These are phyloP conservation scores for Sebastes hopkinsi DNA, from an alignment of 2,797 vertebrate genomes.

Conservation along the genomic window DNA sequence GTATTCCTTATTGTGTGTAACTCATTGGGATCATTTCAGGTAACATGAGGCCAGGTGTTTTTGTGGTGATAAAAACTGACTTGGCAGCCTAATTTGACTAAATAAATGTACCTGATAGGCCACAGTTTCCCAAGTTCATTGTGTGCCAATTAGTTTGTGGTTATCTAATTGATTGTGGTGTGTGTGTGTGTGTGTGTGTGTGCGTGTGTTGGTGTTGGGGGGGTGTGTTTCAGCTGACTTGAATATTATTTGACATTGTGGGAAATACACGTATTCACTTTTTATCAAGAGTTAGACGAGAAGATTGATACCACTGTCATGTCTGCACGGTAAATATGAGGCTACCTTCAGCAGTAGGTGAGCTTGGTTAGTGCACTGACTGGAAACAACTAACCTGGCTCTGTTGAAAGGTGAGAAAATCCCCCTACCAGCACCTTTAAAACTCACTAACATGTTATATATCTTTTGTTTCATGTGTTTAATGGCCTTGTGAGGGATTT, in stretches of 20 bases:
- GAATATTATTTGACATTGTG: too few relatives aligned
- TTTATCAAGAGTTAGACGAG: too few relatives aligned
- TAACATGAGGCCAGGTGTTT: neutral
- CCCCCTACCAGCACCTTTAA: too few relatives aligned
- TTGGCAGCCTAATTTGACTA: neutral
- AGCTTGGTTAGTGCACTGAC: too few relatives aligned
- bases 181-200: neutral
- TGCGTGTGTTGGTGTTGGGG: too few relatives aligned
- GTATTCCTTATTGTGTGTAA: too few relatives aligned
- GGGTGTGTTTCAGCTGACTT: neutral
- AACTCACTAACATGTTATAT: neutral
- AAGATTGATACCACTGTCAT: neutral
- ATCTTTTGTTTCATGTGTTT: neutral
- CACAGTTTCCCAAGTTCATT: neutral
- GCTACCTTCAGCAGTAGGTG: neutral
- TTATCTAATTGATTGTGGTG: too few relatives aligned
- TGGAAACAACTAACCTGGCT: neutral
- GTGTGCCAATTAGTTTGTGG: neutral
- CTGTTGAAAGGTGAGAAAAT: neutral
- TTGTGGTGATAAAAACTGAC: neutral
- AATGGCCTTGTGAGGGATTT: neutral
- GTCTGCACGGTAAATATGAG: neutral
- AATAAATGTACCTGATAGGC: neutral
- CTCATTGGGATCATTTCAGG: neutral
- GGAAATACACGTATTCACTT: neutral